A percentile compares a stretch with the other conserved stretches of the same genome.
Conservation (phyloP, 1,140 invertebrate genomes). For the Asbolus verrucosus region DNA sequence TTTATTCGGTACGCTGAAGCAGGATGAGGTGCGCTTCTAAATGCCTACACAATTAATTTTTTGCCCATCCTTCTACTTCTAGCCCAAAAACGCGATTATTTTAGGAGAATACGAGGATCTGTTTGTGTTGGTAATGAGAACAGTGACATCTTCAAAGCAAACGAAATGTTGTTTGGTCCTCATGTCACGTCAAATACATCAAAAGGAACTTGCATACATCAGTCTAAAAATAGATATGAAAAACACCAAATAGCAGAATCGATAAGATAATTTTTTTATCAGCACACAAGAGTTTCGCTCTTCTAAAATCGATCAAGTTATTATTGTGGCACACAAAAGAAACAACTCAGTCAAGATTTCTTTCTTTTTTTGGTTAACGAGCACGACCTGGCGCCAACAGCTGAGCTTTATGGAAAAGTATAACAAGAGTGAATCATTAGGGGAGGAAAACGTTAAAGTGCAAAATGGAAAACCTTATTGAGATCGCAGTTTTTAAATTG, state of each 20-base stretch:
- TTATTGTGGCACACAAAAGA: constrained; percentile 21
- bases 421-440: constrained; percentile 4
- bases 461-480: not conserved
- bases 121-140: too few species aligned
- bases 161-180: not conserved
- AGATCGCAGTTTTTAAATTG: too few species aligned
- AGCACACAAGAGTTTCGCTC: not conserved
- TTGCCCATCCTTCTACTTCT: not conserved
- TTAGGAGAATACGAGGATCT: too few species aligned
- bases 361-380: constrained; percentile 11
- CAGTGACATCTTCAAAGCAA: too few species aligned
- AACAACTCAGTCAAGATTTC: constrained; percentile 10
- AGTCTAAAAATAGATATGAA: not conserved
- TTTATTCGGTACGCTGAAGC: too few species aligned
- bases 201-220: constrained; percentile 2
- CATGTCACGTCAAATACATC: constrained; percentile 5
- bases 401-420: constrained; percentile 28
- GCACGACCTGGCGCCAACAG: constrained; percentile 10
- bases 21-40: not conserved
- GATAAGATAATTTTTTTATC: not conserved
- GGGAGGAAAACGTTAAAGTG: not conserved
- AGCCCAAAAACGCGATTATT: not conserved
- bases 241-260: not conserved
- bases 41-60: not conserved
- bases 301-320: constrained; percentile 15